phyloP scores from a whole-genome alignment of 2,888 invertebrate species.

The Itoplectis maculator region DNA sequence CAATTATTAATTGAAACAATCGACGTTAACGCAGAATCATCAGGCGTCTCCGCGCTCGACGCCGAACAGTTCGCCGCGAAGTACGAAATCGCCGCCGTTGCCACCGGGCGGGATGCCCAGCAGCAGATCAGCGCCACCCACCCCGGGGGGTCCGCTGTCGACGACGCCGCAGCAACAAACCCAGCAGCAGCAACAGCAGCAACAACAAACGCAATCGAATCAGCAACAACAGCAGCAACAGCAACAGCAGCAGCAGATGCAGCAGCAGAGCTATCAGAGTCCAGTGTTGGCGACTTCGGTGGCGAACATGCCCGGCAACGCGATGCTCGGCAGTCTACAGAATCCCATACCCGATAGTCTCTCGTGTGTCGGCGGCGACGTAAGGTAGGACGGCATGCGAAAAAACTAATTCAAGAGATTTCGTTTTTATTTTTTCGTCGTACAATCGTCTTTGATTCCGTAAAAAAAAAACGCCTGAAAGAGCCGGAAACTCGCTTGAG shows the following conservation, averaged over 20 bases:
- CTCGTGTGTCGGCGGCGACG: constrained; percentile 87
- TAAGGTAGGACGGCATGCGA: constrained; percentile 84
- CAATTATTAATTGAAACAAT: constrained; percentile 5
- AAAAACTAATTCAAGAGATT: constrained; percentile 51
- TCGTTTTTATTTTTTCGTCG: constrained; percentile 31
- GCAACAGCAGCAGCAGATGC: constrained; percentile 74
- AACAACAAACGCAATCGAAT: constrained; percentile 74
- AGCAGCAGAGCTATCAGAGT: constrained; percentile 82
- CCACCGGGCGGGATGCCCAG: constrained; percentile 86
- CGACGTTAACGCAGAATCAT: constrained; percentile 88
- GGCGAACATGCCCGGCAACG: constrained; percentile 77
- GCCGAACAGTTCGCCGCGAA: constrained; percentile 94
- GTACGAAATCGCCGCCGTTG: constrained; percentile 93
- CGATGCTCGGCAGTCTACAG: constrained; percentile 81
- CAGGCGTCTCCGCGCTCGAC: constrained; percentile 94
- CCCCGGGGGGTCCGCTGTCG: constrained; percentile 84
- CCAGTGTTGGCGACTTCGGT: constrained; percentile 79
- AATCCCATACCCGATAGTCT: constrained; percentile 85
- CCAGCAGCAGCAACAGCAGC: constrained; percentile 78
- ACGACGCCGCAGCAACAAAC: constrained; percentile 77
- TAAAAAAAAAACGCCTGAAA: constrained; percentile 25
- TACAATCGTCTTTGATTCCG: constrained; percentile 4
- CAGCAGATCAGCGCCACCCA: constrained; percentile 85
- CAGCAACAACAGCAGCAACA: constrained; percentile 74
- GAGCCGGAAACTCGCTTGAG: constrained; percentile 15